Base-by-base conservation (phyloP, 1,140 invertebrate genomes). In the Archivesica marissinica region DNA sequence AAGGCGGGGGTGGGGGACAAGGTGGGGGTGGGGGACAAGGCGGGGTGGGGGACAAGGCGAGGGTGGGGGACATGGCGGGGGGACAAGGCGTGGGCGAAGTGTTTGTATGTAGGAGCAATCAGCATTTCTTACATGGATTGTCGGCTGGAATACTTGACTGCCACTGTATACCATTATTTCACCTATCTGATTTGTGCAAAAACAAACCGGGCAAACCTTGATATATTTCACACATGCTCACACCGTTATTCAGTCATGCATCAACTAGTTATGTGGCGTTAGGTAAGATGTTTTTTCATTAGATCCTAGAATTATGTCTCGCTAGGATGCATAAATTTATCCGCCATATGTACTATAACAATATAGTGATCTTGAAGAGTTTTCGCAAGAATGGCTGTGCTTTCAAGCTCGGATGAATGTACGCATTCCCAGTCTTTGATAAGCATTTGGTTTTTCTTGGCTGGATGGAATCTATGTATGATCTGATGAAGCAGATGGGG, bases 301-400 rank as follows among this genome's bases (percentile, higher is more conserved):
- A 56, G 50, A 56, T 20, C 28, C 17, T 17, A 30, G 39, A 50
- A 72, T 72, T 25, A 72, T 25, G 44, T 44, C 30, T 72, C 39
- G 66, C 66, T 72, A 13, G 15, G 13, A 41, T 72, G 38, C 66
- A 72, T 44, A 44, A 76, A 76, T 52, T 56, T 76, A 56, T 76
- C 39, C 47, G 23, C 74, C 74, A 76, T 59, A 76, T 76, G 74
- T 59, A 76, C 20, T 30, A 56, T 59, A 76, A 76, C 50, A 76
- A 52, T 39, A 56, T 76, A 23, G 38, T 50, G 41, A 41, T 72
- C 41, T 30, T 72, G n/a, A 38, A 13, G 20, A 72, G 28, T 47
- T 72, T 41, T 72, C 54, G 47, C 30, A 20, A 76, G 33, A 59
- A 6, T 59, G 74, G 59, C 20, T 59, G 0, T 28, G 15, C 33